A percentile compares a stretch with the other conserved stretches of the same genome.
Conservation (phyloP, 2,888 invertebrate species). For the Poecilobothrus nobilitatus region DNA sequence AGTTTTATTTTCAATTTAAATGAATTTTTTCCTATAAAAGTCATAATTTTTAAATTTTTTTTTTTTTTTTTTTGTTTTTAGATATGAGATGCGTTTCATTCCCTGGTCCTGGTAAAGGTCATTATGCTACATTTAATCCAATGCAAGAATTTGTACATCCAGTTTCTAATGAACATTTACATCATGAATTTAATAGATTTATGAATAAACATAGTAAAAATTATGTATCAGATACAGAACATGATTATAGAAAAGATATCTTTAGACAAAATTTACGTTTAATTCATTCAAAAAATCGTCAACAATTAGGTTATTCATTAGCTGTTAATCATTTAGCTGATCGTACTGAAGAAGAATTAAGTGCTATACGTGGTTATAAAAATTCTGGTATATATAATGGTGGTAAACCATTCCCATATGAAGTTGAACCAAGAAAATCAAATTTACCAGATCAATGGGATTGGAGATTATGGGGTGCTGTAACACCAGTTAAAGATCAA, state of each 20-base stretch:
- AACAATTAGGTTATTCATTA: conserved; percentile 60
- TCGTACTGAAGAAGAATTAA: conserved; percentile 65
- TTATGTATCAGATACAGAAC: conserved; percentile 60
- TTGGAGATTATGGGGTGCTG: conserved; percentile 88
- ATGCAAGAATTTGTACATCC: conserved; percentile 83
- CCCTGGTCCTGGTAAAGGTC: conserved; percentile 75
- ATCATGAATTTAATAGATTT: conserved; percentile 64
- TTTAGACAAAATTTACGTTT: conserved; percentile 81
- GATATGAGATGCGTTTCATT: conserved; percentile 64
- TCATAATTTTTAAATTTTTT: conserved; percentile 8
- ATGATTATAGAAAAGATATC: conserved; percentile 59
- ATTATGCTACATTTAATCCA: conserved; percentile 80
- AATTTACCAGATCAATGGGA: conserved; percentile 69
- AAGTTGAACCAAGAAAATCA: conserved; percentile 46
- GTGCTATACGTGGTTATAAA: conserved; percentile 59
- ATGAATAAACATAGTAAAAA: conserved; percentile 60
- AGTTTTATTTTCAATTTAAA: conserved; percentile 26
- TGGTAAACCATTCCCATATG: conserved; percentile 72
- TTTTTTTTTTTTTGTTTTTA: no score
- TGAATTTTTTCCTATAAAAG: background rate
- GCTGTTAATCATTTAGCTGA: conserved; percentile 85
- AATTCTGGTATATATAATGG: conserved; percentile 58
- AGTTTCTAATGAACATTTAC: conserved; percentile 58
- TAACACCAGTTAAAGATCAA: conserved; percentile 93
- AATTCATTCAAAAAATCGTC: conserved; percentile 74